Base-by-base conservation (phyloP, 2,113 vertebrate genomes). In the Podarcis muralis region DNA sequence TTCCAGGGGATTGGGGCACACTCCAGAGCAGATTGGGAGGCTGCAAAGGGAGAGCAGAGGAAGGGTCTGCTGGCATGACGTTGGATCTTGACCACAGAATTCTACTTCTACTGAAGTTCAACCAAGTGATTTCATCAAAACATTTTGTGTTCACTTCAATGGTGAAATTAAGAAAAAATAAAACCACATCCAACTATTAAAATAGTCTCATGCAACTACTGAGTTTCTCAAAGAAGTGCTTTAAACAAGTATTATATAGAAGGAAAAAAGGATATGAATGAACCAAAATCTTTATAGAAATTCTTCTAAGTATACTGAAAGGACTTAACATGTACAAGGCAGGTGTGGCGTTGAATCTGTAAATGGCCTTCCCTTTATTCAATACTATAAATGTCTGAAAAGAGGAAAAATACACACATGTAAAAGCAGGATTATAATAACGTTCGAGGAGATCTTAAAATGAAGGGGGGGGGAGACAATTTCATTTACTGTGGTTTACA, bases 311-410 rank as follows among this genome's bases (percentile, higher is more conserved):
- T 89, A 90, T 93, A 96, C 97, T 98, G 97, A 99, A 99, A 92
- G 99, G 98, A 92, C 98, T 98, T 90, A 99, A 96, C 93, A 99
- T 93, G 95, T 98, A 99, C 96, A 99, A 97, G 96, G 99, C 98
- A 97, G 97, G 96, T 80, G 97, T 95, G 94, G 99, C 98, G 93
- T 98, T 99, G 98, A 99, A 99, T 90, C 99, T 98, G 97, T 97
- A 98, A 97, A 99, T 98, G 71, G 95, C 84, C 96, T 99, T 99
- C 88, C 97, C 97, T 97, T 94, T 98, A 96, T 99, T 99, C 97
- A 99, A 95, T 92, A 99, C 98, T 97, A 99, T 98, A 95, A 99
- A 99, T 75, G 98, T 99, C 99, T 99, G 96, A 95, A 90, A 96
- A 94, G 89, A 71, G 85, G 87, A 90, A 37, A 89, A 16, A 91